Evolutionary conservation across 2,888 invertebrate species (phyloP), one percentile per base, ranked within the genome.

Genomic region (Sinhomidia bicolor): DNA sequence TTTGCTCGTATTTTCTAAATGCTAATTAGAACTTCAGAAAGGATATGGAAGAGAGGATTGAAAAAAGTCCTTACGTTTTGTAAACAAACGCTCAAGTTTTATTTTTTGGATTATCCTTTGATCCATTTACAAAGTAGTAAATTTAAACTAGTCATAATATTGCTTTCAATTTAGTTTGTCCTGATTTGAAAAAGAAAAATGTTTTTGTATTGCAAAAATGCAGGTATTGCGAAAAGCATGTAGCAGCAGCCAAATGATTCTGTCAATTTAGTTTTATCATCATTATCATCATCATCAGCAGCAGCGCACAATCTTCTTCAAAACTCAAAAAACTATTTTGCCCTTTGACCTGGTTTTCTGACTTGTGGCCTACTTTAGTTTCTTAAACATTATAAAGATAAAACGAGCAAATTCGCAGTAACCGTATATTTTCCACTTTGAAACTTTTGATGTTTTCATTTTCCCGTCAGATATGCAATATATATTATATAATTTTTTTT

Each of bases 311-410:
- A 65, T 65, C 32, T 26, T 62, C 12, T 57, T 9, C n/a, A 71
- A 71, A 71, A 20, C 36, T 65, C 14, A 5, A 12, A 32, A n/a
- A 14, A 14, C 51, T 14, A 14, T 17, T 41, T 41, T 71, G 41
- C 71, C 71, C 71, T 71, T 71, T 71, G 71, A 71, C 71, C 71
- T 71, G 71, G 65, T 71, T 71, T 71, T 36, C 60, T 79, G 76
- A 51, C 51, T 51, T 76, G 47, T 51, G 76, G n/a, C 76, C 79
- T 79, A 79, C 17, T 79, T 57, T 79, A 79, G 57, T 51, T 76
- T 76, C 76, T 76, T 26, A 51, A 6, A 6, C 76, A 47, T 76
- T 76, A n/a, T n/a, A 71, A 9, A 51, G 51, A 51, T 26, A 26
- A 44, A 74, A 74, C 6, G 47, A 12, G 12, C 12, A 23, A 47